phyloP scores from a whole-genome alignment of 2,888 invertebrate species.

The Brenthis daphne region DNA sequence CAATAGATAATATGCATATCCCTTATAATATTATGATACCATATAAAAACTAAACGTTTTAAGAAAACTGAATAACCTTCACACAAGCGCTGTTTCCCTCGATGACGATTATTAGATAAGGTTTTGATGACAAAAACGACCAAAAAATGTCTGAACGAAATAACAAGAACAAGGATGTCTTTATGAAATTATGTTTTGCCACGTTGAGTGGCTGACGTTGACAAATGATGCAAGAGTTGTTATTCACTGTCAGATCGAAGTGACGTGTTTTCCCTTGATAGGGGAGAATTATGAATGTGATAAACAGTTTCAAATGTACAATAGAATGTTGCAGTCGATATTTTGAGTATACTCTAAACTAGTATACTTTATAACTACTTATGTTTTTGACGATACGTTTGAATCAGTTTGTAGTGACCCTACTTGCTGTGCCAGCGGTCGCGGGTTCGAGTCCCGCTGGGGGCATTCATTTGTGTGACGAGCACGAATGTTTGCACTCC shows the following conservation, averaged over 20 bases:
- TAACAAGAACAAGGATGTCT: conserved; percentile 77
- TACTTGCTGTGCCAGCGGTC: no score
- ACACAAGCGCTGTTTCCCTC: neutral
- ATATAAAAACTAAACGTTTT: conserved; percentile 3
- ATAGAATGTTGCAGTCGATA: neutral
- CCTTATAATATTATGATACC: neutral
- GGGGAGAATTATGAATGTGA: conserved; percentile 25
- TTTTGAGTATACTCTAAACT: neutral
- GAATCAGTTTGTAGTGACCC: no score
- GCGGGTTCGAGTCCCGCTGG: no score
- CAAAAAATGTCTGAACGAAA: conserved; percentile 43
- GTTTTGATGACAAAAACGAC: conserved; percentile 29
- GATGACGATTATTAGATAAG: conserved; percentile 31
- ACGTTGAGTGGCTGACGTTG: conserved; percentile 76
- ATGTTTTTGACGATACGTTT: no score
- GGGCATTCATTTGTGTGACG: no score
- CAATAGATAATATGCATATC: neutral
- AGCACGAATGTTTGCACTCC: no score
- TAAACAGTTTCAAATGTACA: conserved; percentile 18
- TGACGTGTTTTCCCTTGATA: conserved; percentile 73
- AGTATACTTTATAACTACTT: no score
- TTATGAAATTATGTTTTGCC: conserved; percentile 77
- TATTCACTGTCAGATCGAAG: conserved; percentile 79
- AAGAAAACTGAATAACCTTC: neutral
- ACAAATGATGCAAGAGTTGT: conserved; percentile 76